Conservation (phyloP, 2,113 vertebrate genomes). For the Numenius arquata region DNA sequence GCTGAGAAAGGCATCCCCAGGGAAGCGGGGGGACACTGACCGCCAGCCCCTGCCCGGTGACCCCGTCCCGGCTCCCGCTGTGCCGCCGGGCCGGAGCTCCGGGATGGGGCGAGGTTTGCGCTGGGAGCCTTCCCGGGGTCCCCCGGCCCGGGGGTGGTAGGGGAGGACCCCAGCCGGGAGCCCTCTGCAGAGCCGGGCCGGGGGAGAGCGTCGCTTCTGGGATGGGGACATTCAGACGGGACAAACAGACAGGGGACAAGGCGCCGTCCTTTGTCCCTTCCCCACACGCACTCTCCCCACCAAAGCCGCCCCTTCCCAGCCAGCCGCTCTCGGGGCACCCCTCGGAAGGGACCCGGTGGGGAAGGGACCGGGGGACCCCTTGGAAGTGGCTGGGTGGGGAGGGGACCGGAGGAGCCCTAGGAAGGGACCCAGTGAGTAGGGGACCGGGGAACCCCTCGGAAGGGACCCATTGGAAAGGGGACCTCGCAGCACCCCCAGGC, state of each 20-base stretch:
- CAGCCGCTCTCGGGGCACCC: background rate
- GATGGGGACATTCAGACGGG: background rate
- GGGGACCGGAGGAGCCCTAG: background rate
- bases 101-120: background rate
- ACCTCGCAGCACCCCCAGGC: background rate
- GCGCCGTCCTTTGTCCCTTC: background rate
- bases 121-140: background rate
- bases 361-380: no score
- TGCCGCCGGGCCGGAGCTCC: background rate
- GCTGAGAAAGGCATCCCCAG: background rate
- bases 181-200: background rate
- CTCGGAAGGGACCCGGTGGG: background rate
- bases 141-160: background rate
- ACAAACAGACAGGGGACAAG: background rate
- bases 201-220: background rate
- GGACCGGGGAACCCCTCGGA: no score
- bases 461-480: background rate
- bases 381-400: background rate
- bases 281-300: background rate
- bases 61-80: background rate
- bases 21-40: accelerated
- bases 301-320: background rate
- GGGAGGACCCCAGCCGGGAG: background rate
- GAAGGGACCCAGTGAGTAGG: background rate
- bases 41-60: background rate